phyloP scores from a whole-genome alignment of 2,888 invertebrate genomes.

The Drosophila prolongata region DNA sequence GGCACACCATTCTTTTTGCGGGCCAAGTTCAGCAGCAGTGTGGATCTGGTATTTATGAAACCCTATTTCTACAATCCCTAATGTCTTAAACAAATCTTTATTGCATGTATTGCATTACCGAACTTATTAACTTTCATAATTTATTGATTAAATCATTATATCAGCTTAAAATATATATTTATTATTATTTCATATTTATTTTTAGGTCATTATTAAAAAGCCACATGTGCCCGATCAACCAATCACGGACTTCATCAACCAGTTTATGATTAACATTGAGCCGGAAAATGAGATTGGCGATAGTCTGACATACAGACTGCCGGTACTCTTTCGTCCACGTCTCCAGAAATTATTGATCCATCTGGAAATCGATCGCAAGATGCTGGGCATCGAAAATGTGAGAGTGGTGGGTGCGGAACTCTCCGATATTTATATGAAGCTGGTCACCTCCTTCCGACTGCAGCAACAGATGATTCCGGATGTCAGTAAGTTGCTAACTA shows the following conservation, averaged over 20 bases:
- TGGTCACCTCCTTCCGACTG: constrained; percentile 61
- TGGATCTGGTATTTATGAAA: constrained; percentile 86
- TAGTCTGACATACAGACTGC: constrained; percentile 64
- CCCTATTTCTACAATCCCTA: no score
- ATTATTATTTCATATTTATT: neutral
- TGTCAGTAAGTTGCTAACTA: constrained; percentile 62
- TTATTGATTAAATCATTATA: no score
- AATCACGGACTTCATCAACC: constrained; percentile 63
- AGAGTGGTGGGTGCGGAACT: constrained; percentile 65
- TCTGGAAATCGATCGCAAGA: constrained; percentile 62
- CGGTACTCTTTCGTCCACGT: constrained; percentile 31
- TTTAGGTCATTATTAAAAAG: constrained; percentile 66
- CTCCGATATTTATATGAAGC: constrained; percentile 71
- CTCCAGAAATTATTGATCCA: constrained; percentile 69
- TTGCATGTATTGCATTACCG: no score
- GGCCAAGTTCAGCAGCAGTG: constrained; percentile 91
- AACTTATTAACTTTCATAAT: no score
- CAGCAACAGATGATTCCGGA: constrained; percentile 67
- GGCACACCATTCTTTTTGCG: constrained; percentile 93
- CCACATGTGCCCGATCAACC: constrained; percentile 59
- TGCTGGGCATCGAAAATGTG: constrained; percentile 67
- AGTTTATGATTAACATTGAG: constrained; percentile 48
- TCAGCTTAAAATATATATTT: no score
- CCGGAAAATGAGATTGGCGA: constrained; percentile 78
- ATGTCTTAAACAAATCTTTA: no score